Evolutionary conservation across 2,113 vertebrate species (phyloP), one percentile per base, ranked within the genome.

Genomic region (Hyla sarda): DNA sequence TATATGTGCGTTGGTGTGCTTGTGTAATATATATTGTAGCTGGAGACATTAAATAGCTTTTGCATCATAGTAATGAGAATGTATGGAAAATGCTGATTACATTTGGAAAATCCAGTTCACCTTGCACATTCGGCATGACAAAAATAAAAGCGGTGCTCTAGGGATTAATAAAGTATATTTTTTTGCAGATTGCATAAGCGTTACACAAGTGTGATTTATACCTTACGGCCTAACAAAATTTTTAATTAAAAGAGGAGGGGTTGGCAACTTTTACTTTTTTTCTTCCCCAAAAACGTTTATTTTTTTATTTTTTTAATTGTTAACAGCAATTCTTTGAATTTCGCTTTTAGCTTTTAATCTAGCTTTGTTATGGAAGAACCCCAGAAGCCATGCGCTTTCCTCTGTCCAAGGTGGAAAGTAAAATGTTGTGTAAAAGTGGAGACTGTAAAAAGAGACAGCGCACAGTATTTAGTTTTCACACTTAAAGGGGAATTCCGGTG

Each of bases 201-300:
- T 28, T 17, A 17, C 28, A 32, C 28, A 67, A 67, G 62, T 67
- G 62, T 67, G 62, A 67, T 67, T 67, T 67, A 32, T 67, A 17
- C 62, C 21, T 41, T n/a, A n/a, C 19, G 45, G 71, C 71, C 5
- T 5, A 73, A n/a, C 41, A 21, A 47, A 73, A 23, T 47, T 45
- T n/a, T 73, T 73, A 47, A n/a, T 41, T 73, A 73, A n/a, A 41
- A 73, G 21, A 73, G 71, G 71, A 73, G 71, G 34, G 19, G 37
- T 73, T n/a, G 71, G 41, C 10, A 73, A 73, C 21, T 21, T 73
- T 32, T 72, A 41, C 23, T 72, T 16, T 34, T 60, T 60, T 11
- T 25, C 14, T 30, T 5, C 25, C n/a, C 10, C 60, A 32, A 17
- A 41, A 72, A 72, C n/a, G n/a, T n/a, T n/a, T n/a, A 16, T 10